A percentile compares a stretch with the other conserved stretches of the same genome.
phyloP scores from a whole-genome alignment of 2,113 vertebrate species.

The Propithecus coquereli region DNA sequence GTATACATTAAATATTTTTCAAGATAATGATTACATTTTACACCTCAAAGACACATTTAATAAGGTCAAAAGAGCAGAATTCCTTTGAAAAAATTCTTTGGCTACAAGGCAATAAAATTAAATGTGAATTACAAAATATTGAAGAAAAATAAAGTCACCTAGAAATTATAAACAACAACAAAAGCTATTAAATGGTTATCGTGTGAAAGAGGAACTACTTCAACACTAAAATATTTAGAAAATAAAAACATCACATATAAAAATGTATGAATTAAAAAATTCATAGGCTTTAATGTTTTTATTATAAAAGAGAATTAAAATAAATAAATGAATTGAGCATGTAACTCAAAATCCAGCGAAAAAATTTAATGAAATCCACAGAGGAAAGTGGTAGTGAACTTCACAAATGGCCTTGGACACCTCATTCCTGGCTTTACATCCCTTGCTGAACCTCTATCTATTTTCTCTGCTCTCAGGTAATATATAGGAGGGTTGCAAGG shows the following conservation, averaged over 20 bases:
- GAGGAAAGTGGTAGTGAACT: background rate
- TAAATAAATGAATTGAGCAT: background rate
- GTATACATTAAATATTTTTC: background rate
- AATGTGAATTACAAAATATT: background rate
- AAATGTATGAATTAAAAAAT: background rate
- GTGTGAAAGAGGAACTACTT: background rate
- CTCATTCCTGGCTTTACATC: background rate
- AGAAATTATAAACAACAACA: background rate
- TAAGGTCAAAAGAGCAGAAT: background rate
- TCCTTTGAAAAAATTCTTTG: background rate
- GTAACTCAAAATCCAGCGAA: background rate
- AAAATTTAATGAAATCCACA: background rate
- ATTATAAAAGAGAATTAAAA: background rate
- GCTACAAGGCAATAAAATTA: background rate
- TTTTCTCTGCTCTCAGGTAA: background rate
- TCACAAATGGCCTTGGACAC: accelerated
- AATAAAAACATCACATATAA: background rate
- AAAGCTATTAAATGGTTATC: background rate
- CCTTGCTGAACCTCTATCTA: background rate
- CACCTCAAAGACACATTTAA: background rate
- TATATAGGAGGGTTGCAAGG: background rate
- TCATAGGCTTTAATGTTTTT: background rate
- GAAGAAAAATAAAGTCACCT: background rate
- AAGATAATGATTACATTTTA: background rate
- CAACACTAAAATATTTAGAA: background rate